phyloP scores from a whole-genome alignment of 1,140 invertebrate genomes.

The Pseudomyrmex sp. region DNA sequence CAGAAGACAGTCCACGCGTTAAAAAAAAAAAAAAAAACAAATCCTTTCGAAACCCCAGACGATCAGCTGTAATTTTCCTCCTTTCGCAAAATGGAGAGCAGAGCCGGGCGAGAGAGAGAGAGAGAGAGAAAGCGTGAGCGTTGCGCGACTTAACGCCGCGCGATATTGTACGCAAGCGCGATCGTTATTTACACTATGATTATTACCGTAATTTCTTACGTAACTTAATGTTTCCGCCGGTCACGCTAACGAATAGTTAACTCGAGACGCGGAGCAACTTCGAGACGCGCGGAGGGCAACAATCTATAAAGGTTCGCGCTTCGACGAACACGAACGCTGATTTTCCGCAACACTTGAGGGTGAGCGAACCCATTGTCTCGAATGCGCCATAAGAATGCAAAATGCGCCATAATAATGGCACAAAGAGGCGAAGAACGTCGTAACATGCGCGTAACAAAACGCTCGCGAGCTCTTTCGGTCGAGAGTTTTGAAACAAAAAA shows the following conservation, averaged over 20 bases:
- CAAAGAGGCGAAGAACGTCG: slow-evolving; percentile 4
- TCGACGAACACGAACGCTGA: slow-evolving; percentile 38
- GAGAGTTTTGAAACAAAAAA: no score
- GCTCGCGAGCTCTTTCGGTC: no score
- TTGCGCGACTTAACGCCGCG: slow-evolving; percentile 40
- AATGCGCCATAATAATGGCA: not conserved
- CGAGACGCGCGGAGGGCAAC: not conserved
- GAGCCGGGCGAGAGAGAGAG: slow-evolving; percentile 23
- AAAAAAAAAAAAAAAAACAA: no score
- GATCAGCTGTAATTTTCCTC: not conserved
- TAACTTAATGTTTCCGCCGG: slow-evolving; percentile 43
- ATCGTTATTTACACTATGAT: slow-evolving; percentile 45
- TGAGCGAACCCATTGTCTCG: slow-evolving; percentile 45
- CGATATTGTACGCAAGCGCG: slow-evolving; percentile 34
- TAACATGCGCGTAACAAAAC: not conserved
- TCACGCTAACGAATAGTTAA: slow-evolving; percentile 51
- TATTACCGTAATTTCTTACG: slow-evolving; percentile 58
- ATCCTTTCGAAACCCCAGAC: no score
- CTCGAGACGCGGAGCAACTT: not conserved
- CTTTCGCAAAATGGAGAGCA: slow-evolving; percentile 34
- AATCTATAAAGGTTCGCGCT: slow-evolving; percentile 49
- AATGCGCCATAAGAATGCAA: slow-evolving; percentile 15
- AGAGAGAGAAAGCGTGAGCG: not conserved
- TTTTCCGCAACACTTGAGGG: slow-evolving; percentile 44
- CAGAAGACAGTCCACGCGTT: no score